phyloP scores from a whole-genome alignment of 2,797 vertebrate genomes.

The Lagodon rhomboides region DNA sequence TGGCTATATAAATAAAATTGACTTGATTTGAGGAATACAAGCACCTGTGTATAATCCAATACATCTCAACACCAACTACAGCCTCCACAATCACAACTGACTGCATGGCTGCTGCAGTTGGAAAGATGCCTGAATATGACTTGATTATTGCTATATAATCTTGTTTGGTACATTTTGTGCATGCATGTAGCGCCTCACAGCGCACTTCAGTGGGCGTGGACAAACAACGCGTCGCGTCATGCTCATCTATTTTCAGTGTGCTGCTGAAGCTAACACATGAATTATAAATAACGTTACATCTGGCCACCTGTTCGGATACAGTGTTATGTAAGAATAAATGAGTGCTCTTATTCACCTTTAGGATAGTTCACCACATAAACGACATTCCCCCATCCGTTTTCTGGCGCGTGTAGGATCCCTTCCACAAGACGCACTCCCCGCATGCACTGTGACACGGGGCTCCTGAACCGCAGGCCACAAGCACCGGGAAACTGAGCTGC shows the following conservation, averaged over 20 bases:
- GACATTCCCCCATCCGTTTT: conserved; percentile 95
- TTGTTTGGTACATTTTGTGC: background rate
- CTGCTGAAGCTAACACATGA: conserved; percentile 21
- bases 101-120: too few species aligned
- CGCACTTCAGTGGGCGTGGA: conserved; percentile 29
- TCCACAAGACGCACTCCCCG: conserved; percentile 95
- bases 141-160: background rate
- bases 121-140: background rate
- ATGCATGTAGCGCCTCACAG: background rate
- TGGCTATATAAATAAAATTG: too few species aligned
- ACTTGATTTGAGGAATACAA: too few species aligned
- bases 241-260: conserved; percentile 23
- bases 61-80: background rate
- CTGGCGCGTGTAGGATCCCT: conserved; percentile 94
- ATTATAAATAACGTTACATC: conserved; percentile 44
- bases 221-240: conserved; percentile 17
- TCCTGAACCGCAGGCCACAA: conserved; percentile 95
- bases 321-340: too few species aligned
- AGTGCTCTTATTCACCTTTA: conserved; percentile 87
- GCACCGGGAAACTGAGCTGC: conserved; percentile 98
- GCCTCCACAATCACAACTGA: too few species aligned
- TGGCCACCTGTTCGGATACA: background rate
- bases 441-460: conserved; percentile 98
- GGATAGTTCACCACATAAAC: conserved; percentile 98
- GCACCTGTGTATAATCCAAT: background rate